Conservation (phyloP, 2,797 vertebrate species). For the Channallabes apus region DNA sequence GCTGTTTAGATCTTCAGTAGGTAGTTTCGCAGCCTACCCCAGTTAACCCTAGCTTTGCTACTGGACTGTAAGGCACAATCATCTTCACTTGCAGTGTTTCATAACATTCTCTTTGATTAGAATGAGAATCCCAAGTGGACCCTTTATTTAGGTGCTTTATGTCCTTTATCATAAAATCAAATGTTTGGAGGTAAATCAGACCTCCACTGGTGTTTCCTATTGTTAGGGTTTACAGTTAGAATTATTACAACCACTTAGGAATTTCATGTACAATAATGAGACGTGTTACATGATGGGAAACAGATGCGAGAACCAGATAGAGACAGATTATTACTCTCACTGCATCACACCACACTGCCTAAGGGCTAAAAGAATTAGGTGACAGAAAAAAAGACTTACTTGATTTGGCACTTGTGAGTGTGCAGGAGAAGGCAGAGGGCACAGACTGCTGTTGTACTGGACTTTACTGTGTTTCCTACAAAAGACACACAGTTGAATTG, state of each 20-base stretch:
- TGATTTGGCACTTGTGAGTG: slow-evolving; percentile 90
- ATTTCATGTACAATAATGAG: not conserved
- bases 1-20: not conserved
- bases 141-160: not conserved
- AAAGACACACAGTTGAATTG: not conserved
- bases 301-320: not conserved
- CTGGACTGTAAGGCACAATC: not conserved
- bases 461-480: slow-evolving; percentile 96
- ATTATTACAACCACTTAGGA: not conserved
- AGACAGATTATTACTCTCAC: not conserved
- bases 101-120: not conserved
- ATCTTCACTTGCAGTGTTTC: not conserved
- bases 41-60: not conserved
- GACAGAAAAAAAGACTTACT: slow-evolving; percentile 74
- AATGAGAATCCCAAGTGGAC: not conserved
- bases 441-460: slow-evolving; percentile 84
- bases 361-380: not conserved
- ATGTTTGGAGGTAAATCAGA: not conserved
- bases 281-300: not conserved
- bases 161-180: not conserved
- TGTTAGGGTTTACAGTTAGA: not conserved
- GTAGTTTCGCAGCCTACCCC: not conserved
- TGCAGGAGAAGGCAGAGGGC: slow-evolving; percentile 79
- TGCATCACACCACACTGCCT: not conserved
- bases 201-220: not conserved